A percentile compares a stretch with the other conserved stretches of the same genome.
Conservation (phyloP, 2,113 vertebrate genomes). For the Tichodroma muraria region DNA sequence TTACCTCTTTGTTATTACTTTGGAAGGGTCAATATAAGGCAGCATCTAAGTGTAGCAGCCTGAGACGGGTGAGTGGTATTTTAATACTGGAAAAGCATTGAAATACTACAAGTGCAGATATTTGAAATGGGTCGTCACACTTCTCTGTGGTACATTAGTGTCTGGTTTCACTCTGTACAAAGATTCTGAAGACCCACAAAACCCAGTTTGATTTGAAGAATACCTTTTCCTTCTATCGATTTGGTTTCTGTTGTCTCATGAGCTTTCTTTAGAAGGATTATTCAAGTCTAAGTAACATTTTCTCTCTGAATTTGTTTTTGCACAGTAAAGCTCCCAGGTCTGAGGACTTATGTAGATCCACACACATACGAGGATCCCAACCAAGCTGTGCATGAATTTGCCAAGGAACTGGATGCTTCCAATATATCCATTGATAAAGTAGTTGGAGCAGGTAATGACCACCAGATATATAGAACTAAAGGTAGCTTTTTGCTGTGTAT, state of each 20-base stretch:
- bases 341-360: conserved; percentile 93
- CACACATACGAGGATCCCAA: conserved; percentile 97
- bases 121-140: neutral
- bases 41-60: neutral
- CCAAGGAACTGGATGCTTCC: conserved; percentile 91
- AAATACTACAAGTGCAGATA: neutral
- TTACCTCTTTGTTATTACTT: neutral
- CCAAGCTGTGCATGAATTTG: conserved; percentile 95
- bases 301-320: conserved; percentile 9
- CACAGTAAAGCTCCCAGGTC: conserved; percentile 90
- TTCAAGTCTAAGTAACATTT: neutral
- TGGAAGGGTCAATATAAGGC: neutral
- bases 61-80: neutral
- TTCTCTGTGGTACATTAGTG: neutral
- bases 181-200: neutral
- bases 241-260: neutral
- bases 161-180: neutral
- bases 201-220: neutral
- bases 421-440: conserved; percentile 96
- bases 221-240: neutral
- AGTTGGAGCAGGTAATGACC: conserved; percentile 88
- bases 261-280: neutral
- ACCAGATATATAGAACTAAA: neutral
- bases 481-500: neutral
- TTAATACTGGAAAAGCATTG: neutral